Percentiles rank a stretch among this genome's conserved stretches.
These are phyloP conservation scores for Tetraodon nigroviridis DNA, from an alignment of 2,113 vertebrate species.

Conservation along the genomic window DNA sequence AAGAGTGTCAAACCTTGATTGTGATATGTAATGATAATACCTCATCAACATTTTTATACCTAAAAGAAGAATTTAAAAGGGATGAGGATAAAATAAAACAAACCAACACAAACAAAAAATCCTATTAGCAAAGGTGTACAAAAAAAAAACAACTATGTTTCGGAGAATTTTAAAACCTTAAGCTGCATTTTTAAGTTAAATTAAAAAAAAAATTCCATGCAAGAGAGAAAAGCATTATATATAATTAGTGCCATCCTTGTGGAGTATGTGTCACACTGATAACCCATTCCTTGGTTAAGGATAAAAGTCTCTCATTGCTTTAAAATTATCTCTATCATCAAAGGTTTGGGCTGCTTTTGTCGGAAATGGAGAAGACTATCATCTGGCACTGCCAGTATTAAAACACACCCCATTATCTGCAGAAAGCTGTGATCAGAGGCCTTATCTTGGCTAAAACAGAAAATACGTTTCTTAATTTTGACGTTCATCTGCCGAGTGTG, in stretches of 20 bases:
- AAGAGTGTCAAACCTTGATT: conserved; percentile 14
- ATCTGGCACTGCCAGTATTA: conserved; percentile 47
- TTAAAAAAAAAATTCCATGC: no score
- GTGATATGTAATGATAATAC: no score
- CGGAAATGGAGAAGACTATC: conserved; percentile 29
- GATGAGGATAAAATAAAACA: neutral
- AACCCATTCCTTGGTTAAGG: neutral
- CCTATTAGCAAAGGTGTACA: no score
- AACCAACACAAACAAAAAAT: neutral
- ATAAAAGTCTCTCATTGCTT: neutral
- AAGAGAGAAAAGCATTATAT: no score
- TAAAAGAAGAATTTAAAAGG: no score
- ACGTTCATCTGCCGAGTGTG: conserved; percentile 37
- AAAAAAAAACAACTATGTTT: neutral
- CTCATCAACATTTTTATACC: no score
- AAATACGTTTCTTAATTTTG: conserved; percentile 41
- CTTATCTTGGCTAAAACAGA: conserved; percentile 44
- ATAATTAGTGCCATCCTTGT: conserved; percentile 5
- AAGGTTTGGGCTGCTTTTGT: conserved; percentile 40
- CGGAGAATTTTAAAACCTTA: neutral
- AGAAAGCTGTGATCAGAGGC: conserved; percentile 42
- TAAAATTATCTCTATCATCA: conserved; percentile 46
- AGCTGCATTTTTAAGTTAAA: neutral
- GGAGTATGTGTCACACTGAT: conserved; percentile 16
- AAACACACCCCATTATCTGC: conserved; percentile 35